Evolutionary conservation across 2,797 vertebrate genomes (phyloP), one percentile per base, ranked within the genome.

Genomic region (Bradypodion pumilum): DNA sequence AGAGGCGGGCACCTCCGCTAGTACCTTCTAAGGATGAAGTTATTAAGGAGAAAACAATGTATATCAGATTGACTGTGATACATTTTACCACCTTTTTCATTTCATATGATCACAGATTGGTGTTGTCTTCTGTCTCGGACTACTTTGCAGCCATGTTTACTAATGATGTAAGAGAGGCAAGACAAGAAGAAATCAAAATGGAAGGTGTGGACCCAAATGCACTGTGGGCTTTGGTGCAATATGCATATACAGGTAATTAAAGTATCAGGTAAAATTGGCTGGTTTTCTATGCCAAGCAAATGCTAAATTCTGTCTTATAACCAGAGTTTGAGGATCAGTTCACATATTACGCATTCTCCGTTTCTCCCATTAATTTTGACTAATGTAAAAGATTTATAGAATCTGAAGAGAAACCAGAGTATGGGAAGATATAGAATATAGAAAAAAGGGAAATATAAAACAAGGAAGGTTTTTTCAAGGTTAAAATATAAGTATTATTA

Each of bases 61-160:
- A 78, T 35, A 84, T 82, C 73, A 83, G 60, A 70, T 84, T 89
- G 74, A 90, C 78, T 75, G 46, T 81, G 23, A 2, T 82, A 77
- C 81, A 74, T 84, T 80, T 87, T 83, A 23, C 82, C 66, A 35
- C 27, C n/a, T 7, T n/a, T 46, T 66, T 10, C 15, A 32, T 62
- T 76, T 84, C 37, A 29, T 19, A 49, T 70, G 0, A 76, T 89
- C 72, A 84, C 89, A 99, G 98, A 87, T 94, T 99, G 92, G 98
- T 99, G 88, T 97, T 99, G 37, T 99, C 98, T 69, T 99, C 98
- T 12, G 98, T 99, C 93, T 99, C 98, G 0, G 98, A 99, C 96
- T 99, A 99, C 95, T 99, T 99, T 95, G 98, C 98, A 3, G 98
- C 98, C 86, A 99, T 99, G 98, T 99, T 99, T 93, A 99, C 98